A percentile compares a stretch with the other conserved stretches of the same genome.
Evolutionary conservation across 2,113 vertebrate species (phyloP).

Genomic region (Gallinago media): DNA sequence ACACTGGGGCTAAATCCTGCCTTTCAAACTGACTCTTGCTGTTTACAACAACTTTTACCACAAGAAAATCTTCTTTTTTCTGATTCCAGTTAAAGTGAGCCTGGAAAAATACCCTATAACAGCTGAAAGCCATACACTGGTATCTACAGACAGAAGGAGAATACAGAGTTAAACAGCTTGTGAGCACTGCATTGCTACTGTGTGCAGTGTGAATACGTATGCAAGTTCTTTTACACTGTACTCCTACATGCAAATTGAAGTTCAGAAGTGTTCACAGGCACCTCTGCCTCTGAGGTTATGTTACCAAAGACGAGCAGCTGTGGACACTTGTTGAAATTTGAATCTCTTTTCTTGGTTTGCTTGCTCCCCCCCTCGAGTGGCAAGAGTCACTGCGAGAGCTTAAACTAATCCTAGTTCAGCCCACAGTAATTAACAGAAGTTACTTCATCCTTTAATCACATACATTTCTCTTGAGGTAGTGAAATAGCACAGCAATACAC

Average conservation of each 20-base stretch:
- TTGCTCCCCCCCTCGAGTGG: slow-evolving; percentile 56
- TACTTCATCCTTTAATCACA: not conserved
- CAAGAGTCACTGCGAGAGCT: slow-evolving; percentile 38
- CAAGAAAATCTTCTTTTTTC: not conserved
- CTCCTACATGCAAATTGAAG: not conserved
- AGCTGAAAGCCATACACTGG: not conserved
- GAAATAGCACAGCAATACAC: not conserved
- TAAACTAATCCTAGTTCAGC: not conserved
- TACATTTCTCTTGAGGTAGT: not conserved
- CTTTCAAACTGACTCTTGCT: not conserved
- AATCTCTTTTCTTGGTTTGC: slow-evolving; percentile 43
- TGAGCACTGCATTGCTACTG: not conserved
- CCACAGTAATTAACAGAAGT: not conserved
- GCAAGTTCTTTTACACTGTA: not conserved
- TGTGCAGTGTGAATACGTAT: not conserved
- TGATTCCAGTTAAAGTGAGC: not conserved
- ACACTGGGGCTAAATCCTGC: not conserved
- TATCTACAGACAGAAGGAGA: not conserved
- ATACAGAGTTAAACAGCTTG: not conserved
- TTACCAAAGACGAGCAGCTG: not conserved
- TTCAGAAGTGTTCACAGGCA: not conserved
- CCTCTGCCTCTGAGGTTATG: not conserved
- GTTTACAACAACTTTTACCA: not conserved
- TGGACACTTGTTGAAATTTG: not conserved
- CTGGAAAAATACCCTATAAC: not conserved